Percentiles rank a stretch among this genome's conserved stretches.
phyloP scores from a whole-genome alignment of 1,140 invertebrate species.

The Cataglyphis hispanica region DNA sequence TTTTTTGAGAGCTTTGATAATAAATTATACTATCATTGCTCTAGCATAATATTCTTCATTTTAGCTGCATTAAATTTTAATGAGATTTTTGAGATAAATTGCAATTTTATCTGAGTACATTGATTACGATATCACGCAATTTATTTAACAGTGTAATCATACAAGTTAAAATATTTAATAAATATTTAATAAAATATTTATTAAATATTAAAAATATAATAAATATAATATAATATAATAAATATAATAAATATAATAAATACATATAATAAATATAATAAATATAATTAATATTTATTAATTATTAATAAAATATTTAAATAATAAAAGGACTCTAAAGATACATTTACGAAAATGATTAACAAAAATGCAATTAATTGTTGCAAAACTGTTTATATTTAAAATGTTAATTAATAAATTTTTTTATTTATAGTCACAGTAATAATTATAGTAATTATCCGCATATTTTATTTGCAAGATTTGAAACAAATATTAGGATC shows the following conservation, averaged over 20 bases:
- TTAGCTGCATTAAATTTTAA: constrained; percentile 5
- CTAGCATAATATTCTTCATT: not conserved
- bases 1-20: not conserved
- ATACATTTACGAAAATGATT: not conserved
- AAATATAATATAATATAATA: too few relatives aligned
- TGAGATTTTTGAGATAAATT: not conserved
- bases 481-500: not conserved
- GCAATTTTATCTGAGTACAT: not conserved
- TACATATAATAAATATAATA: too few relatives aligned
- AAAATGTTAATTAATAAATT: not conserved
- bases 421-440: not conserved
- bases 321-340: not conserved
- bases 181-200: too few relatives aligned
- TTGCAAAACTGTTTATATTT: not conserved
- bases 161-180: not conserved
- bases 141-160: constrained; percentile 8
- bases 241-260: too few relatives aligned
- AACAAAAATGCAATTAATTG: not conserved
- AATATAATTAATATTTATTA: too few relatives aligned
- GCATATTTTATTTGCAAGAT: not conserved
- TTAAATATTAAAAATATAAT: too few relatives aligned
- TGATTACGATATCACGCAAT: not conserved
- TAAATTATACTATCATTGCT: not conserved
- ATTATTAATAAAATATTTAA: not conserved
- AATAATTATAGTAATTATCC: constrained; percentile 27